Base-by-base conservation (phyloP, 2,797 vertebrate genomes). In the Merluccius polli region DNA sequence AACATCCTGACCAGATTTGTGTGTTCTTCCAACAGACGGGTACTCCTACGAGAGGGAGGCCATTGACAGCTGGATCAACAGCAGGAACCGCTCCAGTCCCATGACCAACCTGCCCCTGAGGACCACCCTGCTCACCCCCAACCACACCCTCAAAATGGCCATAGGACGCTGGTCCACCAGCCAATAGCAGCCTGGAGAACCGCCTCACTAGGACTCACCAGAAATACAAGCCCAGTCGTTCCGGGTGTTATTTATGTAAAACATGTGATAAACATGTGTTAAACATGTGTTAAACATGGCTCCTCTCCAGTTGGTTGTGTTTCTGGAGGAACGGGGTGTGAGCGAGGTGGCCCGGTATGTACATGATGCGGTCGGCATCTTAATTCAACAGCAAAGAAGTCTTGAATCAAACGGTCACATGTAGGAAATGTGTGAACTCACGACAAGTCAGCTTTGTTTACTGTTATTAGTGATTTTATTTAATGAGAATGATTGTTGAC, bases 31-130 rank as follows among this genome's bases (percentile, higher is more conserved):
- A 86, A 85, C 84, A 99, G 98, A 99, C 84, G 98, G 98, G 27
- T 99, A 95, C 84, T 99, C 98, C 0, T 99, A 98, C 69, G 97
- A 99, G 90, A 95, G 93, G 75, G 95, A 95, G 74, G 98, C 97
- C 44, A 96, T 99, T 24, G 94, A 97, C 85, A 95, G 91, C 11
- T 99, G 98, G 98, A 93, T 99, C 87, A 91, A 85, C 88, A 96
- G 81, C 0, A 96, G 95, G 87, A 96, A 94, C 84, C 95, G 94
- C 6, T 95, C 96, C 6, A 99, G 98, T 80, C 98, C 98, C 29
- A 99, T 99, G 98, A 99, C 98, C 1, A 99, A 99, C 83, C 94
- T 98, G 33, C 94, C 94, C 30, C 90, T 99, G 38, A 87, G 90
- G 80, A 97, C 96, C 0, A 91, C 93, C 0, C 73, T 94, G 74